Base-by-base conservation (phyloP, 2,888 invertebrate species). In the Caenorhabditis auriculariae region DNA sequence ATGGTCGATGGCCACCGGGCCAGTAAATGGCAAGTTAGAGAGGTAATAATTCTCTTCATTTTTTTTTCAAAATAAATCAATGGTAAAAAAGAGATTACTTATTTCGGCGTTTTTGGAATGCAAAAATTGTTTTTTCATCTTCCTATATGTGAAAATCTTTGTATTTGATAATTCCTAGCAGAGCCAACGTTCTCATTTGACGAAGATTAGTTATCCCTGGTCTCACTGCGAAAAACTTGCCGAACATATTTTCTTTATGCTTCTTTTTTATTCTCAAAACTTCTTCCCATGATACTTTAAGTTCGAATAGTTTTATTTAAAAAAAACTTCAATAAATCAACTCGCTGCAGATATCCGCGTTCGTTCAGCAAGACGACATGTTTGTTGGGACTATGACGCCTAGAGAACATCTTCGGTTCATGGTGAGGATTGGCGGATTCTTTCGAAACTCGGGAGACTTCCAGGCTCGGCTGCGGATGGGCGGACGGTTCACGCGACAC, bases 321-420 rank as follows among this genome's bases (percentile, higher is more conserved):
- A n/a, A n/a, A n/a, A n/a, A n/a, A n/a, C n/a, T n/a, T n/a, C n/a
- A n/a, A n/a, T n/a, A n/a, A n/a, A n/a, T n/a, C n/a, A n/a, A n/a
- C n/a, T n/a, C n/a, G n/a, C n/a, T 53, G 6, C 48, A 69, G 52
- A 86, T 90, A 61, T 90, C 90, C 74, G 93, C 91, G 0, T 93
- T 89, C 83, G 90, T 93, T 85, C 90, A 92, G 73, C 93, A 93
- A 82, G 90, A 93, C 66, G 93, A 93, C 78, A 85, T 93, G 45
- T 93, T 93, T 77, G 88, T 91, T 5, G 89, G 89, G 3, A 88
- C 89, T 38, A 86, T 93, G 62, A 91, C 91, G 0, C 91, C 92
- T 24, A 84, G 87, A 65, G 93, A 93, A 82, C 93, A 93, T 80
- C 87, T 93, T 54, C 87, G 87, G 74, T 90, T 92, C 72, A 91